Conservation (phyloP, 1,140 invertebrate species). For the Drusus annulatus region DNA sequence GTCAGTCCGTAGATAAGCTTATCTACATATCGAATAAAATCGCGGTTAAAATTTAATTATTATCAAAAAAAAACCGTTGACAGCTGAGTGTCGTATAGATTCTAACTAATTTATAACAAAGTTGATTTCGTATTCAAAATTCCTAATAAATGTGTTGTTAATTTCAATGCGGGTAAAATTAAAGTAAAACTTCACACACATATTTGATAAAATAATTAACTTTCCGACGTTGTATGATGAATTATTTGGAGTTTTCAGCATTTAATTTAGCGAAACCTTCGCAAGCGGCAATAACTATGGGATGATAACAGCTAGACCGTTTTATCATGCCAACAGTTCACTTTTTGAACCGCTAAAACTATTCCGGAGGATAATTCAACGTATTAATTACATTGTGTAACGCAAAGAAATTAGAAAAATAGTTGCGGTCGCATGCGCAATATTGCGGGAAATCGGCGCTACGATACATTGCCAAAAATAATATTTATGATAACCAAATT, state of each 20-base stretch:
- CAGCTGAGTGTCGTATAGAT: no score
- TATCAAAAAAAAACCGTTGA: no score
- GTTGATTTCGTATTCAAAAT: no score
- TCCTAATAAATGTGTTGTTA: neutral
- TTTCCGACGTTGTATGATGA: neutral
- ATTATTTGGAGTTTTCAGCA: neutral
- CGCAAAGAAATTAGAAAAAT: constrained; percentile 1
- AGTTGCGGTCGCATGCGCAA: neutral
- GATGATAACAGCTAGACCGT: neutral
- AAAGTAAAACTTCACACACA: neutral
- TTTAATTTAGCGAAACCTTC: constrained; percentile 14
- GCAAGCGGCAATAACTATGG: neutral
- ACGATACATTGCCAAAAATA: neutral
- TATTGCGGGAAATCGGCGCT: neutral
- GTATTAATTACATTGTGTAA: neutral
- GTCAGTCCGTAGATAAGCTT: no score
- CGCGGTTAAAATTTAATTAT: no score
- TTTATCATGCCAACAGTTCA: neutral
- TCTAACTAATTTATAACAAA: no score
- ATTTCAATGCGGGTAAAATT: neutral
- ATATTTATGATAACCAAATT: no score
- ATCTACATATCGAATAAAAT: no score
- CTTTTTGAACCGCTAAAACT: neutral
- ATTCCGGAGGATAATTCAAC: constrained; percentile 3
- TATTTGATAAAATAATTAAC: constrained; percentile 9